Conservation (phyloP, 2,888 invertebrate species). For the Lacanobia wlatinum region DNA sequence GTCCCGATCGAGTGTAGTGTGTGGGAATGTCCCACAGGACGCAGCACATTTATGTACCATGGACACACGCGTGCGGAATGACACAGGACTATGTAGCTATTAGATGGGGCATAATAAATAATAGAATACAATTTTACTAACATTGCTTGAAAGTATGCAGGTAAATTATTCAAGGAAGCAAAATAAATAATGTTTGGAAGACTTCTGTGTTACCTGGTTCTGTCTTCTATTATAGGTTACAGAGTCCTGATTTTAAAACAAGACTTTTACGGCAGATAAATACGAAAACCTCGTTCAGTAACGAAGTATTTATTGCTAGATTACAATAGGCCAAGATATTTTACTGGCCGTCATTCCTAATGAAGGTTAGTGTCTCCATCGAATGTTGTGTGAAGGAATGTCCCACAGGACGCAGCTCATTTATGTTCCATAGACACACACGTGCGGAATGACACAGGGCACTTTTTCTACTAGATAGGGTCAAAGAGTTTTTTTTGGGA, state of each 20-base stretch:
- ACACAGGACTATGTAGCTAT: constrained; percentile 68
- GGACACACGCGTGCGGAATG: constrained; percentile 85
- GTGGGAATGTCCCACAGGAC: constrained; percentile 81
- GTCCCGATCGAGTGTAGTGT: constrained; percentile 48
- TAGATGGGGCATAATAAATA: constrained; percentile 58
- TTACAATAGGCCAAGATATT: too few species aligned
- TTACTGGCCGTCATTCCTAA: too few species aligned
- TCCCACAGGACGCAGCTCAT: constrained; percentile 84
- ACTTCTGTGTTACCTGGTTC: too few species aligned
- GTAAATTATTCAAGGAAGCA: not conserved
- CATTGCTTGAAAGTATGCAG: too few species aligned
- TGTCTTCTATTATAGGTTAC: too few species aligned
- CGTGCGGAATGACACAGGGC: constrained; percentile 78
- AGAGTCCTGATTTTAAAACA: too few species aligned
- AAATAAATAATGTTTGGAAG: too few species aligned
- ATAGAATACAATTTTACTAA: too few species aligned
- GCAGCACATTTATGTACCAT: constrained; percentile 79
- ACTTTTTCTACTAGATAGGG: constrained; percentile 42
- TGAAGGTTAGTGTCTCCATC: constrained; percentile 12
- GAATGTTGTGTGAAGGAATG: constrained; percentile 59
- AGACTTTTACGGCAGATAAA: too few species aligned
- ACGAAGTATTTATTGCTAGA: too few species aligned
- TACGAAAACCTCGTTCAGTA: too few species aligned
- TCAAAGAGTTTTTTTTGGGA: too few species aligned
- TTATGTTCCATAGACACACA: constrained; percentile 84